phyloP scores from a whole-genome alignment of 1,140 invertebrate species.

The Drosophila littoralis region DNA sequence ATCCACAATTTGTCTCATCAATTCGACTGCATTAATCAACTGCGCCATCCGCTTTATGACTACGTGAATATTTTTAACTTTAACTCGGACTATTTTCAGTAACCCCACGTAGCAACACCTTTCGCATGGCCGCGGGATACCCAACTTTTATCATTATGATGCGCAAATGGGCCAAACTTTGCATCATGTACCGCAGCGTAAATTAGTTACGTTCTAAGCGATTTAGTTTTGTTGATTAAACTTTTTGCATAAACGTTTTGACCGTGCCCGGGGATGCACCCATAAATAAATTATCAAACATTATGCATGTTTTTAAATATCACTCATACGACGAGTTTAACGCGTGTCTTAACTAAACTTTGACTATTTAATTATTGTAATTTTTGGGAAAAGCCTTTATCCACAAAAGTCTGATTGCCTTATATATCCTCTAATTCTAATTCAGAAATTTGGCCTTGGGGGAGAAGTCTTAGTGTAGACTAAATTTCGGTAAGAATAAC shows the following conservation, averaged over 20 bases:
- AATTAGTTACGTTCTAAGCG: constrained; percentile 80
- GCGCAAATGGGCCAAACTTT: constrained; percentile 76
- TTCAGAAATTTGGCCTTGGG: too few relatives aligned
- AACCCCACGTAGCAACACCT: constrained; percentile 16
- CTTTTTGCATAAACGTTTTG: constrained; percentile 74
- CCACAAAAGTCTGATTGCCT: too few relatives aligned
- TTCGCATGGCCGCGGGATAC: constrained; percentile 42
- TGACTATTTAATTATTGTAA: neutral
- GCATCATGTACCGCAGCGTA: constrained; percentile 45
- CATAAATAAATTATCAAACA: constrained; percentile 19
- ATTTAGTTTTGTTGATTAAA: constrained; percentile 80
- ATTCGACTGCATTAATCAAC: constrained; percentile 49
- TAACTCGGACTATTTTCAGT: neutral
- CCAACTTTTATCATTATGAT: constrained; percentile 81
- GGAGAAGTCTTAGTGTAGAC: too few relatives aligned
- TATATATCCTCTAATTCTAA: too few relatives aligned
- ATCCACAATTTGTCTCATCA: constrained; percentile 18
- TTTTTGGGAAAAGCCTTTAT: neutral
- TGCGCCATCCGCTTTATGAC: constrained; percentile 27
- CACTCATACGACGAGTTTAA: constrained; percentile 19
- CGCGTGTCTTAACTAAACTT: neutral
- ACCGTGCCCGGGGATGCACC: constrained; percentile 37
- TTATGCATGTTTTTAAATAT: constrained; percentile 18
- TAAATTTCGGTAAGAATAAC: too few relatives aligned
- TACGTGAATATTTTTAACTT: constrained; percentile 28